phyloP scores from a whole-genome alignment of 2,888 invertebrate genomes.

The Apodemia zela region DNA sequence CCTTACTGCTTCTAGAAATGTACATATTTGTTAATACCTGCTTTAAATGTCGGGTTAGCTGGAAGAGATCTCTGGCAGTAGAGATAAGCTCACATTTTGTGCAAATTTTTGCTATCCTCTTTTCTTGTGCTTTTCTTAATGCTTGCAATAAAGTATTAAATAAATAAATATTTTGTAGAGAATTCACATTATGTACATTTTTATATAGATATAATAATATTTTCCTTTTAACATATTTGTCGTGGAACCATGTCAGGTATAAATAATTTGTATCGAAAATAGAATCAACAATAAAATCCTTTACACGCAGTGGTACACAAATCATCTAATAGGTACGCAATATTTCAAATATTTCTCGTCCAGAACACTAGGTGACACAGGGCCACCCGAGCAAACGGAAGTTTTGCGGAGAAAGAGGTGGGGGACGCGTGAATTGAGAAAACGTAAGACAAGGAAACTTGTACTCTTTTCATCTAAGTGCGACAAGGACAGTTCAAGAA shows the following conservation, averaged over 20 bases:
- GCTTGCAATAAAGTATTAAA: too few species aligned
- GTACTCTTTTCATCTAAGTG: conserved; percentile 36
- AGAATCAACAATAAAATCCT: conserved; percentile 23
- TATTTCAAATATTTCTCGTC: conserved; percentile 76
- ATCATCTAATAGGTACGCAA: conserved; percentile 68
- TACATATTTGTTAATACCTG: too few species aligned
- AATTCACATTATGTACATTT: too few species aligned
- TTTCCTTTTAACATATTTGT: background rate
- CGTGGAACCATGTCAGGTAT: too few species aligned
- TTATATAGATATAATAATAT: background rate
- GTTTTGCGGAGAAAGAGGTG: conserved; percentile 46
- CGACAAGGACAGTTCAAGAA: conserved; percentile 58
- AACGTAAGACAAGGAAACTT: conserved; percentile 53
- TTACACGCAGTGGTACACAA: conserved; percentile 59
- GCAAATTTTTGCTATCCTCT: too few species aligned
- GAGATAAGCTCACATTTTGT: too few species aligned
- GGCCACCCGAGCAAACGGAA: conserved; percentile 59
- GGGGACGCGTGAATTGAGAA: conserved; percentile 49
- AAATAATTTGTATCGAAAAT: background rate
- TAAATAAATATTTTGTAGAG: too few species aligned
- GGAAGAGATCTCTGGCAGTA: too few species aligned
- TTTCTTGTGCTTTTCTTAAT: too few species aligned
- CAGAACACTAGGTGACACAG: conserved; percentile 70
- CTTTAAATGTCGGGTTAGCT: too few species aligned
- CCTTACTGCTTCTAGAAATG: too few species aligned